phyloP scores from a whole-genome alignment of 2,113 vertebrate genomes.

The Peromyscus maniculatus region DNA sequence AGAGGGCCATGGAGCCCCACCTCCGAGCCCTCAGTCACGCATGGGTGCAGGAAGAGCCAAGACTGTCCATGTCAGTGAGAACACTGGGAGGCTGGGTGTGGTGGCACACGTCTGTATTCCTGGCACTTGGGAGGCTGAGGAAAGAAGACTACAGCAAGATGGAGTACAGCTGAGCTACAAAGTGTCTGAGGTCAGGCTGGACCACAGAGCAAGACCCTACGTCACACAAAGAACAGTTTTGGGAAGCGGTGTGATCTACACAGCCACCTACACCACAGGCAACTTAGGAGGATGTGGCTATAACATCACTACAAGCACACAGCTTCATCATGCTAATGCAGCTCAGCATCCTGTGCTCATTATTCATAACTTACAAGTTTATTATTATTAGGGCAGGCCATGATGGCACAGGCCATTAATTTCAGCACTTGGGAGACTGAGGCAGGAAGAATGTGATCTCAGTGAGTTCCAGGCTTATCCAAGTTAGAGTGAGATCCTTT shows the following conservation, averaged over 20 bases:
- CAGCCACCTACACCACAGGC: too few relatives aligned
- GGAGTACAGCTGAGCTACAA: background rate
- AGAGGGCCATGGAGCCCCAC: background rate
- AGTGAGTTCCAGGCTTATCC: background rate
- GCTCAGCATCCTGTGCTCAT: background rate
- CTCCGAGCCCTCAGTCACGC: fast-evolving
- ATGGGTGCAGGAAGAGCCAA: background rate
- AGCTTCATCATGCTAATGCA: background rate
- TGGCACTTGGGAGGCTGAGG: background rate
- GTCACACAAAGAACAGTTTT: background rate
- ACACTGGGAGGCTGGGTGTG: background rate
- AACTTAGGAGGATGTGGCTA: background rate
- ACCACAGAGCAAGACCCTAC: background rate
- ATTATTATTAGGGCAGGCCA: background rate
- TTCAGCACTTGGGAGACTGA: background rate
- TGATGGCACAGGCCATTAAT: background rate
- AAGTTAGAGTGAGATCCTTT: background rate
- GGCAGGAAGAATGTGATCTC: background rate
- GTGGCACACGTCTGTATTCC: background rate
- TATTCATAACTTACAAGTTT: background rate
- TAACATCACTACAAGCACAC: background rate
- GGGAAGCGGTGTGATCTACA: background rate
- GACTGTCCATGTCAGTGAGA: background rate
- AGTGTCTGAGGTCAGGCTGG: background rate
- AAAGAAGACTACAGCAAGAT: background rate